phyloP scores from a whole-genome alignment of 92 coral and sea anemone genomes.

The Porites rus region DNA sequence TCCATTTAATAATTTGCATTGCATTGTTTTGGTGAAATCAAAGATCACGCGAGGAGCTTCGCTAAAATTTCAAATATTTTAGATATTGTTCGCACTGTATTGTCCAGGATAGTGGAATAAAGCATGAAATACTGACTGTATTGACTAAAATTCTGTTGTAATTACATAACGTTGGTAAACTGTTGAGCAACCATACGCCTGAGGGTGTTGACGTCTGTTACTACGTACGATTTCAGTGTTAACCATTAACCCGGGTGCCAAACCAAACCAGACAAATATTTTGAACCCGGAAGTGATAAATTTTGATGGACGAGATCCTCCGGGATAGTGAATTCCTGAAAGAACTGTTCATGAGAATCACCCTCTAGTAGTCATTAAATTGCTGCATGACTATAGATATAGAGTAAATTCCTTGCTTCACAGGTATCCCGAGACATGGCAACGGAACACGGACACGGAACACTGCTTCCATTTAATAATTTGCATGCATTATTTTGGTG shows the following conservation, averaged over 20 bases:
- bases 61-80: neutral
- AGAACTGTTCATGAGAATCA: neutral
- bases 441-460: neutral
- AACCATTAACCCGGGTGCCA: neutral
- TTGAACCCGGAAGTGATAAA: too few species aligned
- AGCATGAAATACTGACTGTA: neutral
- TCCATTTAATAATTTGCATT: neutral
- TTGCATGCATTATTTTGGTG: neutral
- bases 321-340: neutral
- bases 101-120: conserved; percentile 3
- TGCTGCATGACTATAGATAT: too few species aligned
- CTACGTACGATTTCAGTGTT: neutral
- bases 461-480: neutral
- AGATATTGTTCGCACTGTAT: neutral
- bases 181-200: neutral
- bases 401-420: neutral
- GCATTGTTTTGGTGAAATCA: neutral
- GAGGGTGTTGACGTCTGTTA: neutral
- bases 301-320: neutral
- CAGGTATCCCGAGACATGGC: neutral
- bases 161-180: neutral
- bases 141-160: neutral
- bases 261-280: neutral
- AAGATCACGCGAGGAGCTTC: conserved; percentile 1
- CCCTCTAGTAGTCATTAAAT: neutral